Percentiles rank a stretch among this genome's conserved stretches.
phyloP scores from a whole-genome alignment of 2,797 vertebrate species.

The Lemur catta region DNA sequence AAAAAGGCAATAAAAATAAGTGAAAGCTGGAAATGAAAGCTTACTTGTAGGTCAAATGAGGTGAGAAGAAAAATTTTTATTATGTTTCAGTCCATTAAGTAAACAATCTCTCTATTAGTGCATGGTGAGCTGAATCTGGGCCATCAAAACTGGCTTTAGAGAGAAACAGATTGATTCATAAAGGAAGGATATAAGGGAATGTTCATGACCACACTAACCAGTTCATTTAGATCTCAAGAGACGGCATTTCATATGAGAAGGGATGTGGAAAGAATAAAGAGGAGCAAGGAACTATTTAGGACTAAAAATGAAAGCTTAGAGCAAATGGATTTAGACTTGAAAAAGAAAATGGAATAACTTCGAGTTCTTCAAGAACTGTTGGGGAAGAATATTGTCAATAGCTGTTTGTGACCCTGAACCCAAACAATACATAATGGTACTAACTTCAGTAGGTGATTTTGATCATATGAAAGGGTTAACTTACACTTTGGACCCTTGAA shows the following conservation, averaged over 20 bases:
- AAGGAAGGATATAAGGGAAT: neutral
- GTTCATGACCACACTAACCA: slow-evolving; percentile 4
- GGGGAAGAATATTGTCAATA: neutral
- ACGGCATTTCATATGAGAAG: neutral
- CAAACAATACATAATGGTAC: neutral
- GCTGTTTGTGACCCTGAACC: neutral
- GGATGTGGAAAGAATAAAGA: neutral
- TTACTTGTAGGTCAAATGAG: slow-evolving; percentile 59
- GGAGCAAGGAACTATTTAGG: neutral
- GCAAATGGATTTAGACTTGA: neutral
- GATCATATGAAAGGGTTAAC: neutral
- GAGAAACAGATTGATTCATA: slow-evolving; percentile 24
- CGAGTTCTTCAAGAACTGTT: neutral
- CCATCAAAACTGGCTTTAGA: neutral
- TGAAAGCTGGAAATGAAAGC: slow-evolving; percentile 65
- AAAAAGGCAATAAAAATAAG: slow-evolving; percentile 34
- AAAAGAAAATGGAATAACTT: neutral
- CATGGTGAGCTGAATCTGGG: slow-evolving; percentile 5
- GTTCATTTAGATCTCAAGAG: slow-evolving; percentile 12
- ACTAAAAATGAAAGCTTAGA: neutral
- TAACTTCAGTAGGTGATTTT: slow-evolving; percentile 11
- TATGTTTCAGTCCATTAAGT: slow-evolving; percentile 68
- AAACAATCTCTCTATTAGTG: slow-evolving; percentile 64
- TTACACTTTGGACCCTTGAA: neutral
- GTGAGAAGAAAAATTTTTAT: slow-evolving; percentile 52